A percentile compares a stretch with the other conserved stretches of the same genome.
Evolutionary conservation across 1,140 invertebrate genomes (phyloP).

Genomic region (Dinothrombium tinctorium): DNA sequence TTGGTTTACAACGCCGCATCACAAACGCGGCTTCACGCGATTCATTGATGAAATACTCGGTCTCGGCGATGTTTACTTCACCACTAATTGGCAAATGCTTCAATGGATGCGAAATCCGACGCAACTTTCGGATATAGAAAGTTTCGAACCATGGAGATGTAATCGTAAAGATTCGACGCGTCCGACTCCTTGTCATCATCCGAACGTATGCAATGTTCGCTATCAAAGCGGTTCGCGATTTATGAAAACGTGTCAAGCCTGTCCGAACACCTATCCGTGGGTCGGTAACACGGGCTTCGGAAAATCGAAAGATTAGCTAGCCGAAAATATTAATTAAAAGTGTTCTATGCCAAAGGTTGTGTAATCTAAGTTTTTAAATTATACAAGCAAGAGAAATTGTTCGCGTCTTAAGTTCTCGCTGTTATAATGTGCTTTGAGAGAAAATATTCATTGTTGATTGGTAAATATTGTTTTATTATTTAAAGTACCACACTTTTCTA

Average conservation of each 20-base stretch:
- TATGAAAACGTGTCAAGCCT: constrained; percentile 68
- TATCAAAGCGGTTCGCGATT: constrained; percentile 9
- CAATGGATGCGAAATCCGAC: constrained; percentile 22
- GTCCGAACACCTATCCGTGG: constrained; percentile 81
- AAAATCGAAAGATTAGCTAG: constrained; percentile 5
- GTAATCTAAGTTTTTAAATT: no score
- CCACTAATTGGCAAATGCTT: constrained; percentile 20
- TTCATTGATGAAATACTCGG: constrained; percentile 20
- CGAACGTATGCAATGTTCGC: constrained; percentile 10
- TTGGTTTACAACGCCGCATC: constrained; percentile 19
- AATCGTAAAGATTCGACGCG: neutral
- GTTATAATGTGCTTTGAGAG: no score
- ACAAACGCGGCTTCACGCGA: constrained; percentile 17
- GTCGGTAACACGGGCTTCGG: constrained; percentile 36
- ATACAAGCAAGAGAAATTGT: no score
- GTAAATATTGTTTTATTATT: no score
- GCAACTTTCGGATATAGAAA: constrained; percentile 15
- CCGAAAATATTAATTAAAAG: no score
- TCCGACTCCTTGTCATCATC: constrained; percentile 4
- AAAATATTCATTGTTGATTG: no score
- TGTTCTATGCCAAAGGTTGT: no score
- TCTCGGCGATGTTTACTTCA: constrained; percentile 22
- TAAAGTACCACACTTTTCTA: no score
- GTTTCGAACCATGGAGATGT: constrained; percentile 14
- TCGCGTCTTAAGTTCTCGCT: no score